Evolutionary conservation across 2,113 vertebrate species (phyloP), one percentile per base, ranked within the genome.

Genomic region (Bombycilla garrulus): DNA sequence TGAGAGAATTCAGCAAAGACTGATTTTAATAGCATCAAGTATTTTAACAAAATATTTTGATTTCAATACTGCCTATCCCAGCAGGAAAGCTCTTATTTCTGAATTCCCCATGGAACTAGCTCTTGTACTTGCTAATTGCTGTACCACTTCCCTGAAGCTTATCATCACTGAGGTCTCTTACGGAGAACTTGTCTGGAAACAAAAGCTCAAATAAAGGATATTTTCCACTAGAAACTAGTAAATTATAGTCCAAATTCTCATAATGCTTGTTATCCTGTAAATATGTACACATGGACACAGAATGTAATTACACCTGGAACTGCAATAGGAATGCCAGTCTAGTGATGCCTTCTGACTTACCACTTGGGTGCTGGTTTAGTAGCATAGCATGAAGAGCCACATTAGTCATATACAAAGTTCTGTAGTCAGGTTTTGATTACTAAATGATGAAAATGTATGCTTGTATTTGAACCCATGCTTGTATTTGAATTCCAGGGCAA

Each of bases 111-210:
- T 73, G 85, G 92, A 96, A 93, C 89, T 56, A 66, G 47, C 65
- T 93, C 61, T 97, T 95, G 88, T 91, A 64, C 72, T 95, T 94
- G 69, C 92, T 96, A 97, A 97, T 96, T 96, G 86, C 87, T 84
- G 33, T 88, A 67, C 65, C 42, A 58, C 71, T 95, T 95, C 62
- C 89, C 86, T 88, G 72, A 96, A 96, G 79, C 79, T 94, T 96
- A 88, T 96, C 53, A 66, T 93, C 72, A 74, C 85, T 91, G 35
- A 90, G 42, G 88, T 95, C 80, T 86, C 80, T 95, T 40, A 29
- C 70, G 47, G 73, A 77, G 83, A 92, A 65, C 84, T 82, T 93
- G 88, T 80, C 62, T 90, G 36, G 71, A 82, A 94, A 84, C 29
- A 47, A 86, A 88, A 13, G 2, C 33, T 91, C 84, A 87, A 90